Evolutionary conservation across 2,888 invertebrate genomes (phyloP), one percentile per base, ranked within the genome.

Genomic region (Electrophaes corylata): DNA sequence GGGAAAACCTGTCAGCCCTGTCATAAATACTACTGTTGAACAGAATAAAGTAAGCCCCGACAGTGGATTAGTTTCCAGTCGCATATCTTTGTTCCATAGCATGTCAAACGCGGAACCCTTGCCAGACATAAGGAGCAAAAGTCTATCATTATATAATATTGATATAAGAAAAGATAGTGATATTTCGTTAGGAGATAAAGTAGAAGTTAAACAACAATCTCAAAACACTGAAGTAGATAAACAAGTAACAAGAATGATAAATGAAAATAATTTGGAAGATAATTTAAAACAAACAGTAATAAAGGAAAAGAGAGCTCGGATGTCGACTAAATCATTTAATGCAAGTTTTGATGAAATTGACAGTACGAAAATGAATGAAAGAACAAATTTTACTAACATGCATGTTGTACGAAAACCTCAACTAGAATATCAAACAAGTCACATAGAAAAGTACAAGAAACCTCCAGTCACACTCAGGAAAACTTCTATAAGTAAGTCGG

Each of bases 41-140:
- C 66, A 65, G 11, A 70, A 67, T 52, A 75, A 71, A 65, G 73
- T 76, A 46, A 79, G 73, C 65, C 80, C 79, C 47, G 91, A 89
- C 64, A 87, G 77, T 71, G 91, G 91, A 64, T 76, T 91, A 65
- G 91, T 91, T 45, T 91, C 88, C 73, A 91, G 89, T 84, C 85
- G 91, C 44, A 89, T 91, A 79, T 86, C 88, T 51, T 69, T 91
- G 63, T 91, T 86, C 54, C 90, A 90, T 71, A 88, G 79, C 43
- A 83, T 89, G 72, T 84, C 90, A 12, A 78, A 83, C 57, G 81
- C 83, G n/a, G 88, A 89, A 69, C 81, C 84, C 31, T 55, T 79
- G 52, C 72, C 83, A 19, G 79, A 76, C 75, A 64, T 66, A 56
- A 75, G 70, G 56, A 73, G 75, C 58, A 88, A 85, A 73, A 78